phyloP scores from a whole-genome alignment of 2,888 invertebrate species.

The Cephus runcator region DNA sequence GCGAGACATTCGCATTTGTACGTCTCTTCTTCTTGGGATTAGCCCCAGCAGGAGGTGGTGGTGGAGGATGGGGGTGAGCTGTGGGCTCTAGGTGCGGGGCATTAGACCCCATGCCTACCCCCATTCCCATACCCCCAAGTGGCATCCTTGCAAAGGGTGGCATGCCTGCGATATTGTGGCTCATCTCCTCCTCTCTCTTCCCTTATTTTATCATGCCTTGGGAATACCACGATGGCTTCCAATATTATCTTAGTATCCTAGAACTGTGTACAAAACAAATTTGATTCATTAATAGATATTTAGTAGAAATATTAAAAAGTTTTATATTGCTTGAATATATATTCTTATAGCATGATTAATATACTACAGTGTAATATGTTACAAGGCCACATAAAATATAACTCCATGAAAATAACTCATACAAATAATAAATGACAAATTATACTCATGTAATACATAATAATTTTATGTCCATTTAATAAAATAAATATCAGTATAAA shows the following conservation, averaged over 20 bases:
- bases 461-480: not conserved
- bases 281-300: not conserved
- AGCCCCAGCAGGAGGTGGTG: conserved; percentile 81
- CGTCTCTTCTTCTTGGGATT: conserved; percentile 90
- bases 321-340: not conserved
- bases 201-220: conserved; percentile 61
- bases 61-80: conserved; percentile 74
- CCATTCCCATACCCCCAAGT: conserved; percentile 74
- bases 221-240: conserved; percentile 51
- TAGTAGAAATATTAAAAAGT: not conserved
- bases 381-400: not conserved
- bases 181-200: conserved; percentile 69
- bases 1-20: conserved; percentile 79
- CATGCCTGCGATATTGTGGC: conserved; percentile 85
- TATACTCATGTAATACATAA: not conserved
- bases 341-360: conserved; percentile 6
- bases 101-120: conserved; percentile 63
- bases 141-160: conserved; percentile 80
- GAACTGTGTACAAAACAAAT: not conserved
- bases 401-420: not conserved
- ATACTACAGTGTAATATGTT: not conserved
- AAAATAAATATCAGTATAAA: not conserved
- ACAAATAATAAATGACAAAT: not conserved
- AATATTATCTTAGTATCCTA: conserved; percentile 31
- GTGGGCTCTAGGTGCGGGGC: conserved; percentile 80